Percentiles rank a stretch among this genome's conserved stretches.
These are phyloP conservation scores for Oncorhynchus nerka DNA, from an alignment of 2,113 vertebrate genomes.

Conservation along the genomic window DNA sequence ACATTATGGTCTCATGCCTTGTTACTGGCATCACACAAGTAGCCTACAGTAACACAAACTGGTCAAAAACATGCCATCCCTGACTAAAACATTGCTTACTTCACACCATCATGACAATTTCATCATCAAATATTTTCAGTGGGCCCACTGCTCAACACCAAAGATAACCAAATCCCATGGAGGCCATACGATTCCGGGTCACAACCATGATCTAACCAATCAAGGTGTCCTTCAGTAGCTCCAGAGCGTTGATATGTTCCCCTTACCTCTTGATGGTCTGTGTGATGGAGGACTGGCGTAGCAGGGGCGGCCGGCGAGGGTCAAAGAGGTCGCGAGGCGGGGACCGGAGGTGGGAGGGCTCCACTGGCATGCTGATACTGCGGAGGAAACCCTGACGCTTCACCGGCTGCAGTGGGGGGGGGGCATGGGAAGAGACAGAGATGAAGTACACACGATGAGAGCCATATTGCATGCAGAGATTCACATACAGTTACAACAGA, in stretches of 20 bases:
- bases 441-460: background rate
- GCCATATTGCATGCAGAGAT: no score
- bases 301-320: slow-evolving; percentile 76
- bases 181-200: background rate
- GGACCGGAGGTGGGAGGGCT: slow-evolving; percentile 81
- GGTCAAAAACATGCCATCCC: background rate
- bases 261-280: slow-evolving; percentile 95
- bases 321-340: slow-evolving; percentile 76
- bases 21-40: background rate
- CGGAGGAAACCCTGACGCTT: slow-evolving; percentile 87
- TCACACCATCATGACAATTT: background rate
- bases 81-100: background rate
- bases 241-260: background rate
- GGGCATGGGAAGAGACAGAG: background rate
- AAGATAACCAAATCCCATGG: background rate
- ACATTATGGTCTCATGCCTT: background rate
- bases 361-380: slow-evolving; percentile 92
- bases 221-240: background rate
- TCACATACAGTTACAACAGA: no score
- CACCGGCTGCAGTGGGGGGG: slow-evolving; percentile 66
- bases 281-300: slow-evolving; percentile 94
- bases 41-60: background rate
- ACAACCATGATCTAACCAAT: background rate
- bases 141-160: background rate
- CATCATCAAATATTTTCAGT: background rate